phyloP scores from a whole-genome alignment of 2,113 vertebrate species.

The Silurus meridionalis region DNA sequence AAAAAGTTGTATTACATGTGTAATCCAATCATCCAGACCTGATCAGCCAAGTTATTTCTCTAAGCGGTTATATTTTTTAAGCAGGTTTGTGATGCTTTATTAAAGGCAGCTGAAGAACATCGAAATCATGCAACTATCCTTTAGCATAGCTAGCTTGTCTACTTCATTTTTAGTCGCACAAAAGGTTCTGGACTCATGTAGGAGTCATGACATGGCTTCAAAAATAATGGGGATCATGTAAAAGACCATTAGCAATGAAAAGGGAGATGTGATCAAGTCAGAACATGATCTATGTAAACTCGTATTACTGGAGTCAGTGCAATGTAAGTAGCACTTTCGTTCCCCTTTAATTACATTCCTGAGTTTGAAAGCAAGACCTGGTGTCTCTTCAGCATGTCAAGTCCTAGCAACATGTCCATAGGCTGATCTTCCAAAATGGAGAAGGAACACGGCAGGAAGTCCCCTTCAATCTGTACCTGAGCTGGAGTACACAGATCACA shows the following conservation, averaged over 20 bases:
- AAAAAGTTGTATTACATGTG: background rate
- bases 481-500: conserved; percentile 70
- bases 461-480: conserved; percentile 98
- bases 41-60: background rate
- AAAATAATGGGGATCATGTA: background rate
- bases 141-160: background rate
- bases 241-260: background rate
- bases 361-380: conserved; percentile 76
- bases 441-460: conserved; percentile 96
- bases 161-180: background rate
- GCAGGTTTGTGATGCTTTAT: background rate
- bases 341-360: background rate
- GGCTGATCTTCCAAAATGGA: conserved; percentile 98
- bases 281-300: background rate
- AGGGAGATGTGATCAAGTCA: background rate
- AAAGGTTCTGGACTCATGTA: background rate
- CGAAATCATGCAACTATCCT: background rate
- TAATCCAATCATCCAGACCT: background rate
- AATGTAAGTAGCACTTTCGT: background rate
- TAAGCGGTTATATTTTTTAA: background rate
- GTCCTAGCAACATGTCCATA: conserved; percentile 98
- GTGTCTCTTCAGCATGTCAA: conserved; percentile 98
- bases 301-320: background rate
- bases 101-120: background rate
- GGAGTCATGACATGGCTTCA: background rate